Evolutionary conservation across 2,888 invertebrate genomes (phyloP).

Genomic region (Sarcophaga rosellei): DNA sequence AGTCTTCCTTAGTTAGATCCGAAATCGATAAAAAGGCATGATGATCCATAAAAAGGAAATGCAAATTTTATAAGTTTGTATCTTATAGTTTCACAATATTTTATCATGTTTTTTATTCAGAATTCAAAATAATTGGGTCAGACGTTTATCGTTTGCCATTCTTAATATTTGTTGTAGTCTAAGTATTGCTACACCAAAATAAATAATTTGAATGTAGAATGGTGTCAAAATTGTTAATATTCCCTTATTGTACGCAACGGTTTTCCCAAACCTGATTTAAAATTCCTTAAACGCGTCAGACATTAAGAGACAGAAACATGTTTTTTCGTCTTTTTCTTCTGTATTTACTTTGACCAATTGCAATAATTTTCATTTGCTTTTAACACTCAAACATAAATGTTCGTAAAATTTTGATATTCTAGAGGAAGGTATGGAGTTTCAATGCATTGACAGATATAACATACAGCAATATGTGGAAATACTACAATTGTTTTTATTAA

Average conservation of each 20-base stretch:
- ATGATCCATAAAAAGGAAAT: no score
- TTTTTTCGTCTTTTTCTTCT: not conserved
- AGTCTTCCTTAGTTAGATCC: no score
- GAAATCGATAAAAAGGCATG: no score
- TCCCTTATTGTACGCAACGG: not conserved
- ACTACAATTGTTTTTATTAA: no score
- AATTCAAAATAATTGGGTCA: not conserved
- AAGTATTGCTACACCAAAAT: not conserved
- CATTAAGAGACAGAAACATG: slow-evolving; percentile 38
- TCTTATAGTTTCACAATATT: no score
- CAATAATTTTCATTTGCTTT: not conserved
- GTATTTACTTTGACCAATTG: not conserved
- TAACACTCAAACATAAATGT: not conserved
- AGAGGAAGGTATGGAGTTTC: not conserved
- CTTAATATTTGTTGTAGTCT: not conserved
- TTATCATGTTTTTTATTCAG: no score
- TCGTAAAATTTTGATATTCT: not conserved
- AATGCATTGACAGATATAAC: no score
- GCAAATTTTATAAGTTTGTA: no score
- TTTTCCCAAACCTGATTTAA: not conserved
- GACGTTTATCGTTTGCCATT: not conserved
- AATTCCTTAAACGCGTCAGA: slow-evolving; percentile 10
- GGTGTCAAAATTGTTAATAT: not conserved
- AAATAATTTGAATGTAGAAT: not conserved
- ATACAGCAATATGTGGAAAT: no score